phyloP scores from a whole-genome alignment of 2,888 invertebrate genomes.

The Cabera pusaria region DNA sequence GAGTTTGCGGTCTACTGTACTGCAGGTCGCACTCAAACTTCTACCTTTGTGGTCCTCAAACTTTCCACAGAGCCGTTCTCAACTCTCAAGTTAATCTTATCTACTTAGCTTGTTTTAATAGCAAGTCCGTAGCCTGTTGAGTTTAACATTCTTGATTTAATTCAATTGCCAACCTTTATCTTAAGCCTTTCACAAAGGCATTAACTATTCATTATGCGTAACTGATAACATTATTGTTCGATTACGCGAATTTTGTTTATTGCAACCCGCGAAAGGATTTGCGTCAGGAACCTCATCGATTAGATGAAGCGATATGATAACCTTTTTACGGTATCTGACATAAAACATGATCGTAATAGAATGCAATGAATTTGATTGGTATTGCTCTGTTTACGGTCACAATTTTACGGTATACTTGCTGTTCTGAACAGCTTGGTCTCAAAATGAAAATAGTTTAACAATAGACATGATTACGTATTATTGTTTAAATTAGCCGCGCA shows the following conservation, averaged over 20 bases:
- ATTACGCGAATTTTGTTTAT: constrained; percentile 1
- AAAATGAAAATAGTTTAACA: constrained; percentile 42
- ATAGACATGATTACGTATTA: constrained; percentile 58
- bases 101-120: constrained; percentile 49
- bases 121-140: constrained; percentile 43
- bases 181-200: constrained; percentile 13
- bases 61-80: constrained; percentile 49
- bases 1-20: constrained; percentile 47
- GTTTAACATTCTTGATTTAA: constrained; percentile 36
- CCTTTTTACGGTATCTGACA: constrained; percentile 7
- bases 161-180: constrained; percentile 19
- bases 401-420: constrained; percentile 32
- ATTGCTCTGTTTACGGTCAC: constrained; percentile 23
- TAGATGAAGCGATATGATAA: constrained; percentile 34
- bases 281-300: constrained; percentile 34
- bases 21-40: constrained; percentile 57
- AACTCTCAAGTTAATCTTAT: constrained; percentile 53
- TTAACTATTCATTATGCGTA: constrained; percentile 3
- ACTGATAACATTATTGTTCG: constrained; percentile 1
- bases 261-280: constrained; percentile 18
- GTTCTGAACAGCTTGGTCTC: constrained; percentile 31
- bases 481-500: constrained; percentile 64
- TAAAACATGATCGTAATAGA: constrained; percentile 17
- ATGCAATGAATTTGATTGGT: constrained; percentile 22
- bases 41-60: constrained; percentile 58